Evolutionary conservation across 1,140 invertebrate genomes (phyloP), one percentile per base, ranked within the genome.

Genomic region (Cryptotermes secundus): DNA sequence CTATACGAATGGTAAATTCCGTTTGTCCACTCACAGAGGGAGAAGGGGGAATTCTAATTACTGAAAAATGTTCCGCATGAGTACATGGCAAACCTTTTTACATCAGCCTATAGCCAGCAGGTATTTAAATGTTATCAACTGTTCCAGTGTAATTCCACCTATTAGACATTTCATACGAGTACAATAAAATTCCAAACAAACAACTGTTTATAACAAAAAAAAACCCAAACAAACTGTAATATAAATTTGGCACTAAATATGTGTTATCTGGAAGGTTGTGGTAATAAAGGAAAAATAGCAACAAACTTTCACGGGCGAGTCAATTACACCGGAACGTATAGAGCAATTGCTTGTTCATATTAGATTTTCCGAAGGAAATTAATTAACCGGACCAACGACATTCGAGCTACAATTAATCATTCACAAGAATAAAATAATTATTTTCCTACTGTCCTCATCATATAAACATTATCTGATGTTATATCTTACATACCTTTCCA

Each of bases 81-180:
- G 59, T 72, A 72, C 59, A 72, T 31, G 59, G 59, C n/a, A 72
- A 72, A 72, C 59, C 59, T 72, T 72, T 72, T 72, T 72, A 72
- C 59, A 31, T 26, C 6, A 6, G 59, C 59, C 59, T n/a, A 72
- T 72, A 72, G 59, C 59, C 59, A 26, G 26, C 59, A 72, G 59
- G 59, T 72, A 72, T 72, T 72, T 72, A 72, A 72, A 72, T 72
- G 59, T 72, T 72, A 72, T 31, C 59, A 72, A 72, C 59, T 72
- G 59, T 31, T 72, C 59, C 59, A 72, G 31, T 31, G 59, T 72
- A 72, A 72, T 31, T 72, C 59, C 59, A 72, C 59, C 59, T 72
- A 72, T 72, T 72, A 72, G n/a, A 31, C n/a, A 72, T 26, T 1
- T 72, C 59, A 72, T 72, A 72, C n/a, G n/a, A n/a, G n/a, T n/a